phyloP scores from a whole-genome alignment of 2,888 invertebrate species.

The Temnothorax ravouxi region DNA sequence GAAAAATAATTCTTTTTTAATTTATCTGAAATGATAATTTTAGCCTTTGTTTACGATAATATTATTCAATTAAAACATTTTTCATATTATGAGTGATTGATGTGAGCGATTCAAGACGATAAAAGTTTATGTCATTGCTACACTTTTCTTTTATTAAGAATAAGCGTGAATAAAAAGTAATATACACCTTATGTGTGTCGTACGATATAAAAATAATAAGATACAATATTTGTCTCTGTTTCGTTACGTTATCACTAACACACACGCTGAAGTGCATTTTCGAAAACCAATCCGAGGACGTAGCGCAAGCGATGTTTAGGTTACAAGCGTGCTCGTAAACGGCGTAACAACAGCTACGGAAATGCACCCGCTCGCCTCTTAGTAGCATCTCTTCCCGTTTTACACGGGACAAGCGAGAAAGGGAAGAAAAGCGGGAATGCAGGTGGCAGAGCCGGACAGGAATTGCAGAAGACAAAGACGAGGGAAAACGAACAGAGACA shows the following conservation, averaged over 20 bases:
- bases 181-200: background rate
- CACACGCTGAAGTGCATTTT: constrained; percentile 53
- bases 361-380: constrained; percentile 55
- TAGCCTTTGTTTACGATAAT: constrained; percentile 5
- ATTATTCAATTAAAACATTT: constrained; percentile 23
- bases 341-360: constrained; percentile 63
- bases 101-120: background rate
- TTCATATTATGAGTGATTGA: background rate
- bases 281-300: constrained; percentile 38
- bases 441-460: constrained; percentile 36
- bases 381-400: constrained; percentile 2
- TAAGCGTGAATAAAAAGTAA: background rate
- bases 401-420: constrained; percentile 33
- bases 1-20: constrained; percentile 32
- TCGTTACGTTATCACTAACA: constrained; percentile 56
- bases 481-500: constrained; percentile 61
- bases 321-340: constrained; percentile 70
- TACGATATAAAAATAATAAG: constrained; percentile 39
- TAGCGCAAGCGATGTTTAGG: constrained; percentile 56
- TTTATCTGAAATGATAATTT: constrained; percentile 31
- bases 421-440: constrained; percentile 22
- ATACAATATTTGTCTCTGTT: constrained; percentile 33
- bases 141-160: background rate
- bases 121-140: background rate
- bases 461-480: constrained; percentile 57